Evolutionary conservation across 2,888 invertebrate species (phyloP).

Genomic region (Meliscaeva auricollis): DNA sequence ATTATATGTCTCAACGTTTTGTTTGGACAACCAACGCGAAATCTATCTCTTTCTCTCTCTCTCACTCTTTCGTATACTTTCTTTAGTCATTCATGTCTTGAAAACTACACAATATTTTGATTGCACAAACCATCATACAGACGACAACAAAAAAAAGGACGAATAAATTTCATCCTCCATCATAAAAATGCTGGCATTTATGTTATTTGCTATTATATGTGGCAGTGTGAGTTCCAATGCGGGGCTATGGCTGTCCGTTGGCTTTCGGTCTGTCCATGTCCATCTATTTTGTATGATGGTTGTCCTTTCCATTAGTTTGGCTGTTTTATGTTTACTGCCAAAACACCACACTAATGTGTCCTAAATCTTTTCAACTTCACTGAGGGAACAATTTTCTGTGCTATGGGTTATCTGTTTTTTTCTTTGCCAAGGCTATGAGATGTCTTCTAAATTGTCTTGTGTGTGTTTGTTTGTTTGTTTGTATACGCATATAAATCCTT

Average conservation of each 20-base stretch:
- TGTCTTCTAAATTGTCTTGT: not conserved
- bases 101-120: slow-evolving; percentile 49
- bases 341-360: slow-evolving; percentile 75
- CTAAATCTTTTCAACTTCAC: slow-evolving; percentile 66
- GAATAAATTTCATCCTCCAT: slow-evolving; percentile 74
- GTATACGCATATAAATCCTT: slow-evolving; percentile 65
- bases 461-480: slow-evolving; percentile 17
- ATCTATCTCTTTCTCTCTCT: slow-evolving; percentile 14
- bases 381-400: slow-evolving; percentile 44
- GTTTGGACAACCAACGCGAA: slow-evolving; percentile 46
- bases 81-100: slow-evolving; percentile 16
- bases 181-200: slow-evolving; percentile 75
- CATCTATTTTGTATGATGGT: slow-evolving; percentile 69
- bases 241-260: slow-evolving; percentile 33
- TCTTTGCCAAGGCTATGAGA: slow-evolving; percentile 37
- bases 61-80: not conserved
- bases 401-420: slow-evolving; percentile 43
- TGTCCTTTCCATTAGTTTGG: slow-evolving; percentile 75
- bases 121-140: slow-evolving; percentile 49
- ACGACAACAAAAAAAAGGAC: slow-evolving; percentile 63
- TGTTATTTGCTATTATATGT: slow-evolving; percentile 61
- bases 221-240: slow-evolving; percentile 51
- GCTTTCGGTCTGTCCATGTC: slow-evolving; percentile 24
- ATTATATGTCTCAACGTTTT: slow-evolving; percentile 64
- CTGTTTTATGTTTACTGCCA: slow-evolving; percentile 73